Percentiles rank a stretch among this genome's conserved stretches.
These are phyloP conservation scores for Andrena cerasifolii DNA, from an alignment of 1,140 invertebrate species.

Conservation along the genomic window DNA sequence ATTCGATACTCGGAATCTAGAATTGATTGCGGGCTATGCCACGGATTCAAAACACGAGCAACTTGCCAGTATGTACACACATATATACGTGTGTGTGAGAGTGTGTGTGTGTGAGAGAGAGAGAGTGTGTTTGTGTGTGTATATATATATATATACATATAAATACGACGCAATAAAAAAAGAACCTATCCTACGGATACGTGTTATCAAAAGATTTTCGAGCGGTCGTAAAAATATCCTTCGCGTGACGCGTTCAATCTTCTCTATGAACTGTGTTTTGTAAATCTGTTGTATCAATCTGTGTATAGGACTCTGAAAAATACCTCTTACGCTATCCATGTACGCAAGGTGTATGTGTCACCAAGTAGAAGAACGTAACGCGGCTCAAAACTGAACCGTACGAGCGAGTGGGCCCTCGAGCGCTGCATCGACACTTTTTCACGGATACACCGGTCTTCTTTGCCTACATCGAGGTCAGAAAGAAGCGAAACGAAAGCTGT, in stretches of 20 bases:
- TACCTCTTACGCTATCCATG: conserved; percentile 54
- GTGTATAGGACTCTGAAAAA: conserved; percentile 62
- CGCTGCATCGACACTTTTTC: conserved; percentile 70
- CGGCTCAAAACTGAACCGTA: conserved; percentile 66
- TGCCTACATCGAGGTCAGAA: conserved; percentile 16
- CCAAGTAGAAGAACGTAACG: conserved; percentile 70
- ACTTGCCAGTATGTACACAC: conserved; percentile 14
- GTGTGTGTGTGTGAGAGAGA: no score
- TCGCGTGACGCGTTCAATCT: conserved; percentile 59
- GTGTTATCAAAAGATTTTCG: conserved; percentile 64
- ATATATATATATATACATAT: conserved; percentile 42
- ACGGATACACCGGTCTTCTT: not conserved
- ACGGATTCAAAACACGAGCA: not conserved
- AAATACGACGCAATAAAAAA: conserved; percentile 66
- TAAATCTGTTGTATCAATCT: conserved; percentile 59
- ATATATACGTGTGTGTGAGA: not conserved
- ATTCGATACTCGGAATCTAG: not conserved
- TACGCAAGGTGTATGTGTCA: conserved; percentile 63
- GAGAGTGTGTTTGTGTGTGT: not conserved
- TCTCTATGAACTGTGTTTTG: conserved; percentile 50
- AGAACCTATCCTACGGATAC: conserved; percentile 63
- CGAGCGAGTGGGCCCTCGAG: conserved; percentile 57
- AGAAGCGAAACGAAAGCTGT: not conserved
- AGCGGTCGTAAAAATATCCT: conserved; percentile 65
- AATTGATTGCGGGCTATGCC: not conserved